These are phyloP conservation scores for Drepana arcuata DNA, from an alignment of 1,140 invertebrate species.

Conservation along the genomic window DNA sequence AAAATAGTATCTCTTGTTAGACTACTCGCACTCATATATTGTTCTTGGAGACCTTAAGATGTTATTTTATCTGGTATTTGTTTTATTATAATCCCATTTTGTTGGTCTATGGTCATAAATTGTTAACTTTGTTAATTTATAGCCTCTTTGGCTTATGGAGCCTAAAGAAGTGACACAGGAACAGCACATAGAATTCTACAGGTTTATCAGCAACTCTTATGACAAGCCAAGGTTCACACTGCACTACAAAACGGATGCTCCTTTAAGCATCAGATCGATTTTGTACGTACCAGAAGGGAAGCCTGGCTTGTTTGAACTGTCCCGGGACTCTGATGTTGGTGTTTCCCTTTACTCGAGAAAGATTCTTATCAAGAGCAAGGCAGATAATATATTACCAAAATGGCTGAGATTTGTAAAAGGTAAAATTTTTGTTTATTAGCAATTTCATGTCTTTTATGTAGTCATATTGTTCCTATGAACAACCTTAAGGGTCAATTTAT, in stretches of 20 bases:
- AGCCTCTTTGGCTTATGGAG: constrained; percentile 95
- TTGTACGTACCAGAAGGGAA: constrained; percentile 95
- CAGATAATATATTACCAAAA: constrained; percentile 93
- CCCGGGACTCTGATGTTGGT: constrained; percentile 84
- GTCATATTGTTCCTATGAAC: no score
- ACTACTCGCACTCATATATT: no score
- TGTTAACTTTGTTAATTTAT: no score
- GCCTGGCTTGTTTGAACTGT: constrained; percentile 91
- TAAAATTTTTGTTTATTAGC: constrained; percentile 35
- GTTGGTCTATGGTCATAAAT: no score
- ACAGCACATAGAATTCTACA: constrained; percentile 93
- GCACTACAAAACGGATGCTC: constrained; percentile 92
- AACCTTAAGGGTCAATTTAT: background rate
- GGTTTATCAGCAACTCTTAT: constrained; percentile 88
- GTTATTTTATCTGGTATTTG: no score
- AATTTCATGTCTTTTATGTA: no score
- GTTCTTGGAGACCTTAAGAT: no score
- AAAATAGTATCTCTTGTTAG: no score
- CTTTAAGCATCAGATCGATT: constrained; percentile 90
- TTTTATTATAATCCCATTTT: no score
- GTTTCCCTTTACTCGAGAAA: constrained; percentile 93
- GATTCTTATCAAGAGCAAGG: constrained; percentile 90
- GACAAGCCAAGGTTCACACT: constrained; percentile 88
- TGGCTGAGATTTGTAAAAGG: constrained; percentile 96
- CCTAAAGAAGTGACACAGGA: constrained; percentile 88